Conservation (phyloP, 2,888 invertebrate species). For the Caenorhabditis sp. region DNA sequence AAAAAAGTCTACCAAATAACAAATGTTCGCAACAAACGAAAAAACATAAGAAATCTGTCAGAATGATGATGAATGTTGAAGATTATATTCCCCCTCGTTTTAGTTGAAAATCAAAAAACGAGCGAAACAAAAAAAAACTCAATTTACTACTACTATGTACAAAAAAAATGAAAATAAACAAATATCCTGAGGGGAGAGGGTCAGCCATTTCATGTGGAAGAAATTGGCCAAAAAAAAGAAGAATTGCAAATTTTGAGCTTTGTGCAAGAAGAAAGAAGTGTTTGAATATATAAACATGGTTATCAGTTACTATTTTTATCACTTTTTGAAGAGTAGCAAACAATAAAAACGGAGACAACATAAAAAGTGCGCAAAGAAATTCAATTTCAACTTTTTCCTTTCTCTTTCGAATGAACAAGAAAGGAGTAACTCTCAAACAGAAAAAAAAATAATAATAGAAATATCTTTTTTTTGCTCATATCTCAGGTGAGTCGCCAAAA, state of each 20-base stretch:
- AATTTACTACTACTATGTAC: no score
- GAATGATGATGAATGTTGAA: conserved; percentile 6
- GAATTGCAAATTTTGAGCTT: neutral
- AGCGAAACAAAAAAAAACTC: neutral
- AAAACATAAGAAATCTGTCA: neutral
- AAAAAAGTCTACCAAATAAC: neutral
- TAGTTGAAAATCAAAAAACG: neutral
- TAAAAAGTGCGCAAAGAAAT: no score
- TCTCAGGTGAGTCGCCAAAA: no score
- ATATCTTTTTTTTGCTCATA: no score
- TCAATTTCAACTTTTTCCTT: neutral
- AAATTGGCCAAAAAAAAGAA: no score
- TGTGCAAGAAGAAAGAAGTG: neutral
- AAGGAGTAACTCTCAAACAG: neutral
- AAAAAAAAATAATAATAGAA: neutral
- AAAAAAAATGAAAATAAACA: no score
- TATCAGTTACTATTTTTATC: no score
- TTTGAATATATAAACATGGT: no score
- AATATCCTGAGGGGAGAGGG: no score
- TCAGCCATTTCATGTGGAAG: no score
- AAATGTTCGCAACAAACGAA: conserved; percentile 2
- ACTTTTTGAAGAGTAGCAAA: neutral
- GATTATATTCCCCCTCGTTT: neutral
- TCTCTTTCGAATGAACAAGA: conserved; percentile 1
- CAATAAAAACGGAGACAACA: neutral